Percentiles rank a stretch among this genome's conserved stretches.
Conservation (phyloP, 2,888 invertebrate species). For the Eupithecia abbreviata region DNA sequence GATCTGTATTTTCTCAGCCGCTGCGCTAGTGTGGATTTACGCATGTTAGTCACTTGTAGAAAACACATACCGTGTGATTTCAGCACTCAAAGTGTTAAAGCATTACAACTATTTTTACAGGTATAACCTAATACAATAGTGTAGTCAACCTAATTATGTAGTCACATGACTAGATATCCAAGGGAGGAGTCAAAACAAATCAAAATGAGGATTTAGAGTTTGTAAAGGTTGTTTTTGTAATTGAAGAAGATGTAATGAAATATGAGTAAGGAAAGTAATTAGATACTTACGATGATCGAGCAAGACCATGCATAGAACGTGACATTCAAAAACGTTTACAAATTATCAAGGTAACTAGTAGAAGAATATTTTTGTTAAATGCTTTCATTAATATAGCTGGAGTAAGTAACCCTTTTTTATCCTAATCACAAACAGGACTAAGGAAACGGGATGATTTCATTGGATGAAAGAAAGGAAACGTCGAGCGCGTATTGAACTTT, state of each 20-base stretch:
- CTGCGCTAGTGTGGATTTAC: too few relatives aligned
- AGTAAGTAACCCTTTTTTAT: not conserved
- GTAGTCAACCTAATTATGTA: not conserved
- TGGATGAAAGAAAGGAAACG: not conserved
- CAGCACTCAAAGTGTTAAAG: too few relatives aligned
- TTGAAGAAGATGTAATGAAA: not conserved
- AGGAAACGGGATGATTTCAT: not conserved
- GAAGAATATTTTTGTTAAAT: not conserved
- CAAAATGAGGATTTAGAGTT: not conserved
- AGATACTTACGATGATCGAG: too few relatives aligned
- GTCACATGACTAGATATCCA: not conserved
- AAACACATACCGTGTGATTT: too few relatives aligned
- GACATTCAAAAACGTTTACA: not conserved
- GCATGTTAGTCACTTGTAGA: too few relatives aligned
- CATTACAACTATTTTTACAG: too few relatives aligned
- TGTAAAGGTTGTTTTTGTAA: not conserved
- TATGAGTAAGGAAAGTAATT: not conserved
- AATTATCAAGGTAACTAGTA: not conserved
- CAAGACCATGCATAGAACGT: not conserved
- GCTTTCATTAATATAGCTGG: not conserved
- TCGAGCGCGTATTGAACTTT: not conserved
- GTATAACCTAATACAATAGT: too few relatives aligned
- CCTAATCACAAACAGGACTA: not conserved
- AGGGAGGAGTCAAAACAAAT: not conserved
- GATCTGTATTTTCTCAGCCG: too few relatives aligned